Evolutionary conservation across 2,113 vertebrate genomes (phyloP).

Genomic region (Tiliqua scincoides): DNA sequence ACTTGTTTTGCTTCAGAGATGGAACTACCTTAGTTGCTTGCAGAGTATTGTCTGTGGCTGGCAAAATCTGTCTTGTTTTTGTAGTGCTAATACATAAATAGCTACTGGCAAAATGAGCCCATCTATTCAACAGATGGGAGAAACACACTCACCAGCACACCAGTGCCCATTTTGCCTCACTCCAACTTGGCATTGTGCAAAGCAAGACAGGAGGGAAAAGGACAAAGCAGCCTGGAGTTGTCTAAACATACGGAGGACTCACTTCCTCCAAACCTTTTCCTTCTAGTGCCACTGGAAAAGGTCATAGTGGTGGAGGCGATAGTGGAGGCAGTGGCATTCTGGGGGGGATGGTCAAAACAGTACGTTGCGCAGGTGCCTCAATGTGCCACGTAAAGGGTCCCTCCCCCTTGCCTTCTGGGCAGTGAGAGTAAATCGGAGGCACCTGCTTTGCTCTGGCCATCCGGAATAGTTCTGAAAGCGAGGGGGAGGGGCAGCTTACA

Average conservation of each 20-base stretch:
- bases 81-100: not conserved
- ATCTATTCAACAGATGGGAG: not conserved
- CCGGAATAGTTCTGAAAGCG: too few relatives aligned
- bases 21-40: not conserved
- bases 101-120: not conserved
- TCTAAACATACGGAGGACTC: not conserved
- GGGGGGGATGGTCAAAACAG: too few relatives aligned
- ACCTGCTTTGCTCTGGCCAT: too few relatives aligned
- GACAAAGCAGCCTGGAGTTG: not conserved
- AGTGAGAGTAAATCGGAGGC: too few relatives aligned
- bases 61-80: not conserved
- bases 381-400: too few relatives aligned
- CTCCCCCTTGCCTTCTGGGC: too few relatives aligned
- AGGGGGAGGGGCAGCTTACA: too few relatives aligned
- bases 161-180: not conserved
- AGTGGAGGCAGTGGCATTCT: too few relatives aligned
- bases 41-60: not conserved
- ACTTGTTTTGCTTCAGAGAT: not conserved
- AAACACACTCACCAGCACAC: not conserved
- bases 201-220: not conserved
- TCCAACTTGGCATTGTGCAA: not conserved
- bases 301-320: too few relatives aligned
- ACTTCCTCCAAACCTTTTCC: not conserved
- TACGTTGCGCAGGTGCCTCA: too few relatives aligned
- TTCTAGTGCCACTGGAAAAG: too few relatives aligned